phyloP scores from a whole-genome alignment of 2,113 vertebrate genomes.

The Corythoichthys intestinalis region DNA sequence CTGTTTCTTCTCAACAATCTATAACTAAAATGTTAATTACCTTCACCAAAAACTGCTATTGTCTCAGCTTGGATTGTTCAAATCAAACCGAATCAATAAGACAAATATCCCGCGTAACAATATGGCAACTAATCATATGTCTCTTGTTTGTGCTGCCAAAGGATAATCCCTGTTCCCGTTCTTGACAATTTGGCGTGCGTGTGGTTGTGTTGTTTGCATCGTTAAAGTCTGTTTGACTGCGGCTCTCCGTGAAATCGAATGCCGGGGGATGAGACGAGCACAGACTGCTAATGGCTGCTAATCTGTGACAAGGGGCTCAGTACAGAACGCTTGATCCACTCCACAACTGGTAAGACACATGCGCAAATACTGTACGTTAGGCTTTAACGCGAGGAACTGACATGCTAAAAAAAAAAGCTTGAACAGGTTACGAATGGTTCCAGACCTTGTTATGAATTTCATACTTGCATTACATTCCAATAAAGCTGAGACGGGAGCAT shows the following conservation, averaged over 20 bases:
- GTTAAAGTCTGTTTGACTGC: conserved; percentile 65
- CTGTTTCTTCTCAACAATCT: too few species aligned
- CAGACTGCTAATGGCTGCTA: conserved; percentile 57
- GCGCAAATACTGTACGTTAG: neutral
- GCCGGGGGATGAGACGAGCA: conserved; percentile 61
- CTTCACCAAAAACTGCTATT: conserved; percentile 25
- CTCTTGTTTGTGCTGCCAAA: conserved; percentile 37
- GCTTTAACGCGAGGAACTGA: neutral
- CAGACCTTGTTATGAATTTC: too few species aligned
- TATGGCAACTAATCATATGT: conserved; percentile 40
- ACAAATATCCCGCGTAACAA: conserved; percentile 54
- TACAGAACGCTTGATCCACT: conserved; percentile 38
- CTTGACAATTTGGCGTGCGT: neutral
- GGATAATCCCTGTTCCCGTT: conserved; percentile 26
- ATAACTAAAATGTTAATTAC: neutral
- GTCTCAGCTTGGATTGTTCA: conserved; percentile 40
- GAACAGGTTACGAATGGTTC: conserved; percentile 7
- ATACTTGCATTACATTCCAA: too few species aligned
- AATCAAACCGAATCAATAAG: conserved; percentile 66
- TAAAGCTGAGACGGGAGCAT: too few species aligned
- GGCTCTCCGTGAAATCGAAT: conserved; percentile 64
- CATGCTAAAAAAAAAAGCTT: neutral
- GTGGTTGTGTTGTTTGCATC: conserved; percentile 49
- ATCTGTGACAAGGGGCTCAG: conserved; percentile 55
- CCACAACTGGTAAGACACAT: neutral